Conservation (phyloP, 2,888 invertebrate genomes). For the Salpingus planirostris region DNA sequence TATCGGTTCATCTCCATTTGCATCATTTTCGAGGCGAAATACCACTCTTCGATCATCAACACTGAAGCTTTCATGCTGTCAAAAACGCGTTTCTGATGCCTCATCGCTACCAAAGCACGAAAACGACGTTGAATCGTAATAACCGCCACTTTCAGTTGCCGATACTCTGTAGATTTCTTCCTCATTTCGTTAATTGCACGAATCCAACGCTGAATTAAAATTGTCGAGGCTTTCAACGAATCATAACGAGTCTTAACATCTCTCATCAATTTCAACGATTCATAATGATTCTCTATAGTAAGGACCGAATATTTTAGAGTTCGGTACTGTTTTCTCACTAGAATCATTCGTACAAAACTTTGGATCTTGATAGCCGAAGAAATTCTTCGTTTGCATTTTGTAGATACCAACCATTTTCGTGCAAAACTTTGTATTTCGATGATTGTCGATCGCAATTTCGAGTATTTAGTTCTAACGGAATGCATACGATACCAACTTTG, state of each 20-base stretch:
- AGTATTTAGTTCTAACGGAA: constrained; percentile 17
- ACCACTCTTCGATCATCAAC: too few species aligned
- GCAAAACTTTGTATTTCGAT: constrained; percentile 2
- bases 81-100: constrained; percentile 29
- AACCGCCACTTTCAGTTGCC: constrained; percentile 34
- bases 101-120: constrained; percentile 41
- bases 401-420: constrained; percentile 4
- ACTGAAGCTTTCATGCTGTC: constrained; percentile 32
- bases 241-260: neutral
- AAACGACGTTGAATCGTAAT: constrained; percentile 45
- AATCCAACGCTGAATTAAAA: constrained; percentile 2
- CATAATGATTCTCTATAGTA: constrained; percentile 4
- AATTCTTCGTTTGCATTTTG: constrained; percentile 21
- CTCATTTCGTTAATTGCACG: constrained; percentile 37
- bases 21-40: too few species aligned
- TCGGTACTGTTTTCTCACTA: neutral
- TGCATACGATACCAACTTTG: constrained; percentile 24
- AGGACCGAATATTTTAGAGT: constrained; percentile 3
- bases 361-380: constrained; percentile 40
- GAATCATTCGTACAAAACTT: constrained; percentile 39
- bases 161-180: constrained; percentile 1
- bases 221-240: constrained; percentile 1
- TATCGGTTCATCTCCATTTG: too few species aligned
- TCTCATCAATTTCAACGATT: constrained; percentile 34
- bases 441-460: neutral